A percentile compares a stretch with the other conserved stretches of the same genome.
Evolutionary conservation across 2,113 vertebrate species (phyloP).

Genomic region (Panthera uncia): DNA sequence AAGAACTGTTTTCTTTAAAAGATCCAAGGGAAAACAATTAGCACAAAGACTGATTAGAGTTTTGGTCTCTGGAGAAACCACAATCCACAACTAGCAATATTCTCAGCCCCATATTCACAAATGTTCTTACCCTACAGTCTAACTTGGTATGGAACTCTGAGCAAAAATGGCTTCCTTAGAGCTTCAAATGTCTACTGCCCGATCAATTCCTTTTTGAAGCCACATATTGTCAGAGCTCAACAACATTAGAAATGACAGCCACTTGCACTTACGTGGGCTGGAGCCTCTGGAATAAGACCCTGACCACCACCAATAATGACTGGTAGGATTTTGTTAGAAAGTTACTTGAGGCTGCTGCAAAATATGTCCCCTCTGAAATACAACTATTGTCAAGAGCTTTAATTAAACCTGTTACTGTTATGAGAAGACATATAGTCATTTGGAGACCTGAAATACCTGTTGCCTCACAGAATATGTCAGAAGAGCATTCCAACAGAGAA

Average conservation of each 20-base stretch:
- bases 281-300: background rate
- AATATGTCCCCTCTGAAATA: background rate
- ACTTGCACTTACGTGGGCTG: background rate
- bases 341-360: background rate
- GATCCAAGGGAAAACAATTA: background rate
- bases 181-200: background rate
- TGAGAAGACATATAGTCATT: background rate
- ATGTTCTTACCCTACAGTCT: background rate
- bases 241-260: background rate
- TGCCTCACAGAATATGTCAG: background rate
- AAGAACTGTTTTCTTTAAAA: background rate
- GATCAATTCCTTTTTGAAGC: background rate
- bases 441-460: background rate
- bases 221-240: background rate
- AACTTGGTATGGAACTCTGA: background rate
- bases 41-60: background rate
- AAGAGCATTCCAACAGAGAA: background rate
- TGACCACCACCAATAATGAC: background rate
- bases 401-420: background rate
- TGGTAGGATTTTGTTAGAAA: background rate
- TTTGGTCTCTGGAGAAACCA: background rate
- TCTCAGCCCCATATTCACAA: background rate
- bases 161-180: background rate
- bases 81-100: background rate
- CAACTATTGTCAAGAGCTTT: background rate